These are phyloP conservation scores for Pterocles gutturalis DNA, from an alignment of 2,113 vertebrate genomes.

Conservation along the genomic window DNA sequence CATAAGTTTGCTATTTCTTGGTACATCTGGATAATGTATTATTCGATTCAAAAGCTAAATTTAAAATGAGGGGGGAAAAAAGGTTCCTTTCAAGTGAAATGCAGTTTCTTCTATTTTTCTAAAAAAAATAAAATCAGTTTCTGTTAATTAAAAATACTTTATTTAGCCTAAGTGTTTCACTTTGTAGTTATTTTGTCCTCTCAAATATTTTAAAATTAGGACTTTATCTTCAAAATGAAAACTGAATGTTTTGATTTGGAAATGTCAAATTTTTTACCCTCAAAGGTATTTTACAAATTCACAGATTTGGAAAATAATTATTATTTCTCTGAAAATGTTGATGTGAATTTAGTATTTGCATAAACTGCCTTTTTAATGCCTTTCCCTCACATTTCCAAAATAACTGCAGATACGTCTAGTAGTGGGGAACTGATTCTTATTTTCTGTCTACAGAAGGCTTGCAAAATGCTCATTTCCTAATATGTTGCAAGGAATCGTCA, in stretches of 20 bases:
- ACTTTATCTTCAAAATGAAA: not conserved
- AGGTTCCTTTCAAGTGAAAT: not conserved
- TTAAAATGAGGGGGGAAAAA: not conserved
- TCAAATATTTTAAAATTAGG: not conserved
- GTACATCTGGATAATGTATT: not conserved
- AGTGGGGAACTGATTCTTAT: not conserved
- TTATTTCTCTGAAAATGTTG: not conserved
- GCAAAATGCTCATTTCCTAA: not conserved
- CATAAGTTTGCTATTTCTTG: not conserved
- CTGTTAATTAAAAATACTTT: not conserved
- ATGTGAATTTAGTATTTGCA: not conserved
- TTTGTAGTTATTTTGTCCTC: not conserved
- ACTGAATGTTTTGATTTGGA: not conserved
- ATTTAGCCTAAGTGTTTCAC: not conserved
- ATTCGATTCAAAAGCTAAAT: not conserved
- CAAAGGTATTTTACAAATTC: not conserved
- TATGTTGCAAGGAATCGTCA: not conserved
- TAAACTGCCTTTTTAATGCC: not conserved
- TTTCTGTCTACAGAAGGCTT: not conserved
- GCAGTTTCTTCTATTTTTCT: not conserved
- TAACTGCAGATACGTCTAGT: not conserved
- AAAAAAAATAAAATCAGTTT: not conserved
- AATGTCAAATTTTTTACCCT: not conserved
- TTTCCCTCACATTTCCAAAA: not conserved
- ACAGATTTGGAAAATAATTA: not conserved